Evolutionary conservation across 1,140 invertebrate species (phyloP), one percentile per base, ranked within the genome.

Genomic region (Anastrepha ludens): DNA sequence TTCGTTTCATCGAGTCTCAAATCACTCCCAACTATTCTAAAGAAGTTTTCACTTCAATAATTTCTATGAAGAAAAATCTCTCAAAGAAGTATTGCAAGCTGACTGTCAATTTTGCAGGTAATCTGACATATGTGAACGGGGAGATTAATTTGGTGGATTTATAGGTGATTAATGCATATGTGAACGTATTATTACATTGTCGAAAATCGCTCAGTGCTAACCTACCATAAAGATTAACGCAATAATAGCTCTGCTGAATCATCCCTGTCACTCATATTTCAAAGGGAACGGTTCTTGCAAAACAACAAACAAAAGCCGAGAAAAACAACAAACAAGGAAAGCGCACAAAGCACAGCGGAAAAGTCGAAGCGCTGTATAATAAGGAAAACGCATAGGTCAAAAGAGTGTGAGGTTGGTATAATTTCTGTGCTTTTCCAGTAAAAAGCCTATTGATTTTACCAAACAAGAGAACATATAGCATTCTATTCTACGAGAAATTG

Each of bases 391-490:
- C n/a, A 81, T 41, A 81, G 47, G n/a, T 20, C 17, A 50, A n/a
- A 44, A 55, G 44, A 74, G 29, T 15, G 67, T 17, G 2, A 74
- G 44, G 15, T 17, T 39, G 67, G 11, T 74, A 67, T 67, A 74
- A 44, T 74, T 44, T 44, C 67, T 17, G 67, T 39, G 39, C n/a
- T 15, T 47, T 74, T 20, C 64, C 13, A 20, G 1, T 17, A 17
- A 74, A 74, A 44, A 55, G 47, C n/a, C n/a, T 81, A 81, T 81
- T 81, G 74, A 81, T 81, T 81, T 81, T 55, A 55, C 74, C 17
- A 81, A 55, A 81, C n/a, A 2, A 81, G n/a, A 9, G 29, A 85
- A 88, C 81, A 70, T 59, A 86, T 81, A 67, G 39, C 85, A 78
- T 64, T 88, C 9, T 67, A 86, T 81, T 85, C 65, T 67, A 85